Evolutionary conservation across 2,888 invertebrate genomes (phyloP), one percentile per base, ranked within the genome.

Genomic region (Trachelus troglodyta): DNA sequence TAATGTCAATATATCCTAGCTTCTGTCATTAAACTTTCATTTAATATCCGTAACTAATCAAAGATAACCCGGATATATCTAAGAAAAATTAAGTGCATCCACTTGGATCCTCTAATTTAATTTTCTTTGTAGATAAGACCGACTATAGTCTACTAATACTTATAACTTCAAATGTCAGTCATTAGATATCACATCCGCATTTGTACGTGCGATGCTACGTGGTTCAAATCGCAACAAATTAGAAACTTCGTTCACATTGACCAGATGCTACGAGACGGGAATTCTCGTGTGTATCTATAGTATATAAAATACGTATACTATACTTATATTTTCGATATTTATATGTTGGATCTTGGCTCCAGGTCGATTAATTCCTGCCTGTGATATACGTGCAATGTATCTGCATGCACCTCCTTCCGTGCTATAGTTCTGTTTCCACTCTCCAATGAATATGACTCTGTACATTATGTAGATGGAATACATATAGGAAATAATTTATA

Each of bases 141-240:
- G 40, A 23, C 56, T 56, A 23, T 56, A 23, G 56, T 56, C 9
- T 56, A 56, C 15, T 9, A 23, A 23, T 23, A 56, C 56, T 9
- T 0, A 9, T 9, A 56, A 23, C 23, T 56, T 23, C 23, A 23
- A 56, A 23, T 56, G 56, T 23, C 56, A 56, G 56, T 56, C 56
- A 56, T 56, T 23, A 56, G 56, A 56, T 56, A 76, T 75, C 77
- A 78, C 33, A 69, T 34, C 33, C 74, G 15, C 56, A 31, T 68
- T 34, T 23, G 68, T 76, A 34, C 15, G 73, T 73, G 33, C 30
- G 30, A 9, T 15, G 30, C n/a, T 77, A 30, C 40, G 71, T 35
- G 68, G 15, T 37, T 71, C 3, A 69, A 77, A 73, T 75, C 69
- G 9, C 76, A 73, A 80, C 77, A 77, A 80, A 79, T 79, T 77